Evolutionary conservation across 2,888 invertebrate species (phyloP), one percentile per base, ranked within the genome.

Genomic region (Chelonus formosanus): DNA sequence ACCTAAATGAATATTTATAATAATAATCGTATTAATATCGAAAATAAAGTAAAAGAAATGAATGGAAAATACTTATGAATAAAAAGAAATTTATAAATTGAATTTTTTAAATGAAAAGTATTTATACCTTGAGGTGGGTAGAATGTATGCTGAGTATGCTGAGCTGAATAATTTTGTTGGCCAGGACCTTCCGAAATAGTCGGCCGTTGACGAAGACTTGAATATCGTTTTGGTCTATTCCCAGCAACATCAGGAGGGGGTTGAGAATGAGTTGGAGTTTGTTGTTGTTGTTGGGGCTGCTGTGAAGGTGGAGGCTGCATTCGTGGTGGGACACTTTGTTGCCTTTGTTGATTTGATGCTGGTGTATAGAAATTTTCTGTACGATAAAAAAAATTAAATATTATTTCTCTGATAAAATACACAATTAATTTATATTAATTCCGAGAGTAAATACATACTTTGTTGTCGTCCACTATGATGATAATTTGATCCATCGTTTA

Each of bases 181-280:
- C 73, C 72, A 40, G 76, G 78, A 34, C 76, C 82, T 36, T 84
- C 84, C 1, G 81, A 68, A 47, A 84, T 80, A 5, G 78, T 70
- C 53, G 86, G 85, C 63, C 89, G 83, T 78, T 90, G 89, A 63
- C 91, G 85, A 74, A 90, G 86, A 65, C 89, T 89, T 3, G 91
- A 91, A 79, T 91, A 91, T 34, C 91, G 86, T 76, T 91, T 91
- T 5, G 90, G 88, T 70, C 88, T 85, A 66, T 83, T 85, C 43
- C 81, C 83, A 63, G 84, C 77, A 45, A 84, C 84, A 67, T 83
- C 84, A 50, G 75, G 65, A 56, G 71, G 65, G 56, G 72, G 73
- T 53, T 69, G 71, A 40, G 76, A 71, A 58, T 70, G 68, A 52
- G 70, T 63, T 59, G 67, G 65, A 8, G 70, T 45, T 20, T 66